Evolutionary conservation across 2,888 invertebrate genomes (phyloP).

Genomic region (Melieria omissa): DNA sequence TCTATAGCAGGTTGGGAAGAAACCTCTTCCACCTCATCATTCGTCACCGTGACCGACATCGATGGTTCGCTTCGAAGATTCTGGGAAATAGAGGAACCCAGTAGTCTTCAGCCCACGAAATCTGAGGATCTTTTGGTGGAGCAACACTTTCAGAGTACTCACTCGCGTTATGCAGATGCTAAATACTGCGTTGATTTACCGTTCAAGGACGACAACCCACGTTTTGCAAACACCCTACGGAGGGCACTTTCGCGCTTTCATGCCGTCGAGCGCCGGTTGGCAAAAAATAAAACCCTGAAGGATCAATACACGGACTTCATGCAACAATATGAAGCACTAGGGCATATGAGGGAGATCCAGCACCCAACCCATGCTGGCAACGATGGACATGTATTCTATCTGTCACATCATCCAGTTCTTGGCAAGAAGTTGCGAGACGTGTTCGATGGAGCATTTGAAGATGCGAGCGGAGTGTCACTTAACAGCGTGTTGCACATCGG

Average conservation of each 20-base stretch:
- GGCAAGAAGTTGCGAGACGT: conserved; percentile 20
- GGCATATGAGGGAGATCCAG: too few species aligned
- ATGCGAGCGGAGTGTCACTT: conserved; percentile 10
- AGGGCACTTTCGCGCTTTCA: conserved; percentile 16
- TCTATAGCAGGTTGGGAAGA: background rate
- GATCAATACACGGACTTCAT: conserved; percentile 24
- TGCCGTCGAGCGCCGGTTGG: conserved; percentile 25
- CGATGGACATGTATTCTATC: conserved; percentile 25
- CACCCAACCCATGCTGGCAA: too few species aligned
- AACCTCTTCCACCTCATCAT: conserved; percentile 9
- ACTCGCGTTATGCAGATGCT: too few species aligned
- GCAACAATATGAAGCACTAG: conserved; percentile 14
- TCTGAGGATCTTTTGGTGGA: conserved; percentile 17
- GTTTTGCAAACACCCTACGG: conserved; percentile 9
- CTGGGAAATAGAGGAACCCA: conserved; percentile 28
- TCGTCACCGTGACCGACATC: conserved; percentile 1
- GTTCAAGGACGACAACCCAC: conserved; percentile 18
- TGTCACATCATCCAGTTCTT: conserved; percentile 33
- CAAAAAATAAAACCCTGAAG: conserved; percentile 12
- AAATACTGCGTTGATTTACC: too few species aligned
- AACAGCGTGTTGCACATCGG: conserved; percentile 23
- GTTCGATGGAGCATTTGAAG: too few species aligned
- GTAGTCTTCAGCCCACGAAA: background rate
- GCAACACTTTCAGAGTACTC: conserved; percentile 26
- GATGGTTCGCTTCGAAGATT: conserved; percentile 21